Conservation (phyloP, 2,113 vertebrate genomes). For the Pleuronectes platessa region DNA sequence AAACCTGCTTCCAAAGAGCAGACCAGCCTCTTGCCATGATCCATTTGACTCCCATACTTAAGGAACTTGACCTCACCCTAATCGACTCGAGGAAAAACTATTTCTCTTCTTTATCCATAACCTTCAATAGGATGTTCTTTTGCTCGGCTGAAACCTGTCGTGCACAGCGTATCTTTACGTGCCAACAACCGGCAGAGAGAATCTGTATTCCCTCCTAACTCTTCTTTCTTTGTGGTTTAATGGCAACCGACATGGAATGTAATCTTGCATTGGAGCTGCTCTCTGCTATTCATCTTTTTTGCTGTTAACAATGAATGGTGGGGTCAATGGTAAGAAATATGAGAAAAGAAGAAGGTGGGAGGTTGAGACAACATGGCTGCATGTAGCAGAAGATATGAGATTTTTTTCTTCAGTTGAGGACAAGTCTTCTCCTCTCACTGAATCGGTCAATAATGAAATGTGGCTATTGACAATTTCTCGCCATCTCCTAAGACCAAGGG, state of each 20-base stretch:
- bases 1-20: neutral
- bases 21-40: conserved; percentile 2
- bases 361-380: neutral
- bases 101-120: neutral
- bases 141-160: neutral
- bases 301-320: neutral
- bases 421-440: neutral
- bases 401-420: neutral
- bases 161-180: neutral
- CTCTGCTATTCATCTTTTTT: neutral
- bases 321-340: neutral
- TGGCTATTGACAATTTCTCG: neutral
- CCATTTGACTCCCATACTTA: neutral
- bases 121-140: neutral
- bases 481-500: no score
- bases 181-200: neutral
- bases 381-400: neutral
- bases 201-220: neutral
- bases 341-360: neutral
- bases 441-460: neutral
- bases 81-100: neutral
- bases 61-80: neutral
- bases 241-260: neutral
- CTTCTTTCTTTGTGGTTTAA: neutral
- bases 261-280: neutral